phyloP scores from a whole-genome alignment of 2,888 invertebrate genomes.

The Onthophagus sagittarius region DNA sequence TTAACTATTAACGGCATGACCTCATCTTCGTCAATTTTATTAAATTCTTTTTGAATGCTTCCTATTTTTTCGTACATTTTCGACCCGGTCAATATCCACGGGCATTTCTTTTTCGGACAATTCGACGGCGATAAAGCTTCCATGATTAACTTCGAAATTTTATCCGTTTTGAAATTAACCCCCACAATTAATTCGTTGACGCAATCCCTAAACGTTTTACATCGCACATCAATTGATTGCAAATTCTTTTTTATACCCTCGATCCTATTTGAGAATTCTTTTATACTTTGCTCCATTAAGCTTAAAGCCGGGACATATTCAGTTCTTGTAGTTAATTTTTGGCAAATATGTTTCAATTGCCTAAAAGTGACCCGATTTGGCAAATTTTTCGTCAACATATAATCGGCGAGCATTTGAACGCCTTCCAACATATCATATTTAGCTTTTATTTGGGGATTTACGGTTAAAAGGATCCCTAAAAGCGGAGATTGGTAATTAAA shows the following conservation, averaged over 20 bases:
- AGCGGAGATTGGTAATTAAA: background rate
- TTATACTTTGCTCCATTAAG: background rate
- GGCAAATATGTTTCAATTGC: background rate
- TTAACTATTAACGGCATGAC: too few species aligned
- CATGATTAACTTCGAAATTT: background rate
- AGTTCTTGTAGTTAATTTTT: background rate
- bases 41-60: too few species aligned
- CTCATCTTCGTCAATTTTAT: too few species aligned
- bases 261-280: background rate
- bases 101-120: background rate
- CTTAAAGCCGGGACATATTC: background rate
- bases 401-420: background rate
- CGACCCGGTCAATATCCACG: background rate
- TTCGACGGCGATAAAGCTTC: background rate
- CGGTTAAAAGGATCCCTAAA: background rate
- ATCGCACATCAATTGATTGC: background rate
- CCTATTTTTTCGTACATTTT: too few species aligned
- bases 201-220: background rate
- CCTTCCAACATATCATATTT: background rate
- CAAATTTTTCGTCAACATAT: background rate
- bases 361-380: background rate
- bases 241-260: background rate
- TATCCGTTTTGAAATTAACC: background rate
- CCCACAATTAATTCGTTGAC: background rate
- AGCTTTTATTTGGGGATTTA: background rate